Evolutionary conservation across 2,113 vertebrate species (phyloP), one percentile per base, ranked within the genome.

Genomic region (Sorex fumeus): DNA sequence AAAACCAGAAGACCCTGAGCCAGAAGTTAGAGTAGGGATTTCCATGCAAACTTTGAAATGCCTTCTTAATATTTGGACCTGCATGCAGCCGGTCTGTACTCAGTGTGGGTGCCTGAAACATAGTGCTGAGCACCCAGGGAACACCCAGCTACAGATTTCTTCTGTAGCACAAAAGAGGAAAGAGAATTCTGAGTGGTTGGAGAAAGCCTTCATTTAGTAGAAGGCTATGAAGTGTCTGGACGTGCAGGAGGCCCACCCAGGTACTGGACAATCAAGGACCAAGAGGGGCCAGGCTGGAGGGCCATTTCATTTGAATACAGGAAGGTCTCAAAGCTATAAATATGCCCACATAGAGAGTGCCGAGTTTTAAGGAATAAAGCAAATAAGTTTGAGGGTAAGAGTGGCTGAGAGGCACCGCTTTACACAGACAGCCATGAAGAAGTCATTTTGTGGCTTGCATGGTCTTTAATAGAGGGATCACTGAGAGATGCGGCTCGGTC

Each of bases 141-240:
- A 53, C 13, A 53, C 53, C 53, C 53, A 53, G 53, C 9, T 9
- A 62, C 83, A 77, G n/a, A 88, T 47, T 21, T 84, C n/a, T 77
- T 71, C 40, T 71, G 27, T 21, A 23, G 86, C 62, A 84, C n/a
- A 88, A 40, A 83, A 84, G 0, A 88, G 64, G 36, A 62, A 71
- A 50, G 34, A 90, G 86, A 28, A 45, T 6, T 7, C 69, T 27
- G 30, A 71, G 62, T 25, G 62, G 28, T n/a, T 40, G 62, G 19
- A 23, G 40, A 69, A 86, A 50, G 25, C 8, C 45, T 90, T 43
- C 62, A 64, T 27, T 84, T 82, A 94, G 85, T 21, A 47, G 53
- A 71, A 27, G 71, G 50, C 81, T 28, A n/a, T 27, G 27, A 77
- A 88, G 18, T n/a, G 21, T 32, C 15, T 47, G 76, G 16, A 23